These are phyloP conservation scores for Hydrolagus colliei DNA, from an alignment of 2,797 vertebrate species.

Conservation along the genomic window DNA sequence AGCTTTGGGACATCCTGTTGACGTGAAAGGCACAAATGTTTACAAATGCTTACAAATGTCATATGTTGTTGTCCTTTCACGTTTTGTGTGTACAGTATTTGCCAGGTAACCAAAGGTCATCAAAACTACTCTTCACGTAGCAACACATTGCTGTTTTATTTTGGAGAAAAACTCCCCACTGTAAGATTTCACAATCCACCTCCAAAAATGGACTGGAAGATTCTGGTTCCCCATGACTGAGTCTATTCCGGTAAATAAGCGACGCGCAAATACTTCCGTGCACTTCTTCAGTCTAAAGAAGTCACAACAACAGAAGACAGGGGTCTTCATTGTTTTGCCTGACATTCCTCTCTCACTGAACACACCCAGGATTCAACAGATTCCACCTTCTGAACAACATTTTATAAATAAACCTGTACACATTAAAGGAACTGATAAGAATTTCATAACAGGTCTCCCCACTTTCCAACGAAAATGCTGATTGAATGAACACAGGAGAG, in stretches of 20 bases:
- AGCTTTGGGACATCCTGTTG: too few relatives aligned
- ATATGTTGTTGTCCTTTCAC: too few relatives aligned
- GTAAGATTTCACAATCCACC: not conserved
- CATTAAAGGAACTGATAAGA: not conserved
- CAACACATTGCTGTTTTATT: not conserved
- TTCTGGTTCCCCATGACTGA: not conserved
- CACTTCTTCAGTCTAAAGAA: not conserved
- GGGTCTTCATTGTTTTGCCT: not conserved
- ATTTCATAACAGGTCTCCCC: not conserved
- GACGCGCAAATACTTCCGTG: not conserved
- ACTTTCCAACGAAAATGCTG: too few relatives aligned
- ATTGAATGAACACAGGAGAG: too few relatives aligned
- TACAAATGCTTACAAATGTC: too few relatives aligned
- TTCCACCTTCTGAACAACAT: not conserved
- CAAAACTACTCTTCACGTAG: not conserved
- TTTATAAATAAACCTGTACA: not conserved
- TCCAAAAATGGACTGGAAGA: not conserved
- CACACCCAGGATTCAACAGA: not conserved
- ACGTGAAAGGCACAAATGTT: too few relatives aligned
- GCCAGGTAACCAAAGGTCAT: too few relatives aligned
- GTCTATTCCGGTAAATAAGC: slow-evolving; percentile 7
- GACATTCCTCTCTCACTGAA: not conserved
- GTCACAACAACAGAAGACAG: not conserved
- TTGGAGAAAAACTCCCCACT: not conserved
- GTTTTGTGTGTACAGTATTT: too few relatives aligned